A percentile compares a stretch with the other conserved stretches of the same genome.
These are phyloP conservation scores for Drosophila burlai DNA, from an alignment of 1,140 invertebrate genomes.

Conservation along the genomic window DNA sequence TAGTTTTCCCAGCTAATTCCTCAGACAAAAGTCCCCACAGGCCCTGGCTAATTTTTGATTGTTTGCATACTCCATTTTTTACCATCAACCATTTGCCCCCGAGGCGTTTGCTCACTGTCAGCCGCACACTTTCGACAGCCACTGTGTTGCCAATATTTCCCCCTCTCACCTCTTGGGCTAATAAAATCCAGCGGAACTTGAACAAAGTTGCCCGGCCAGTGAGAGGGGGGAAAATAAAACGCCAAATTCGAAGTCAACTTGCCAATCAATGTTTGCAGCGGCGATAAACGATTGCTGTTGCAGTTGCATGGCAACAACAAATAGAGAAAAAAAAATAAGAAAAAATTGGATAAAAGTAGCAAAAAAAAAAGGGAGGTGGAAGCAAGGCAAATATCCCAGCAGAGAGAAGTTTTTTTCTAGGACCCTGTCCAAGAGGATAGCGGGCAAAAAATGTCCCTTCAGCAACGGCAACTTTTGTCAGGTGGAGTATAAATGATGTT, in stretches of 20 bases:
- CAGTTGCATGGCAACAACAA: conserved; percentile 20
- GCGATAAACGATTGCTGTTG: conserved; percentile 51
- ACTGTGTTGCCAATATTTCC: conserved; percentile 1
- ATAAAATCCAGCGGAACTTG: conserved; percentile 28
- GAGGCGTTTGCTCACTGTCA: conserved; percentile 8
- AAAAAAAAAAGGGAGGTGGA: neutral
- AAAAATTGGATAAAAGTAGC: neutral
- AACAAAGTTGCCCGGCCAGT: conserved; percentile 18
- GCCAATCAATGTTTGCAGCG: conserved; percentile 44
- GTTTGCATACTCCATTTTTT: neutral
- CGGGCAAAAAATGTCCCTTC: conserved; percentile 22
- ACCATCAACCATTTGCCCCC: neutral
- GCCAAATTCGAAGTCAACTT: conserved; percentile 40
- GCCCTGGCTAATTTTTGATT: neutral
- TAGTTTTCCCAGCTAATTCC: neutral
- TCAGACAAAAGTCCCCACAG: neutral
- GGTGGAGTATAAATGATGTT: conserved; percentile 57
- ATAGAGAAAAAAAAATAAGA: neutral
- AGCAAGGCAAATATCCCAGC: conserved; percentile 11
- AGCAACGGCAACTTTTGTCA: conserved; percentile 30
- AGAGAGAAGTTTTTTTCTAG: neutral
- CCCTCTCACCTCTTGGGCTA: conserved; percentile 3
- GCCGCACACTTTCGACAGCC: conserved; percentile 2
- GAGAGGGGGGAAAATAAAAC: conserved; percentile 1
- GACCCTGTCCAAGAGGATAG: conserved; percentile 20